phyloP scores from a whole-genome alignment of 2,888 invertebrate species.

The Bugulina stolonifera region DNA sequence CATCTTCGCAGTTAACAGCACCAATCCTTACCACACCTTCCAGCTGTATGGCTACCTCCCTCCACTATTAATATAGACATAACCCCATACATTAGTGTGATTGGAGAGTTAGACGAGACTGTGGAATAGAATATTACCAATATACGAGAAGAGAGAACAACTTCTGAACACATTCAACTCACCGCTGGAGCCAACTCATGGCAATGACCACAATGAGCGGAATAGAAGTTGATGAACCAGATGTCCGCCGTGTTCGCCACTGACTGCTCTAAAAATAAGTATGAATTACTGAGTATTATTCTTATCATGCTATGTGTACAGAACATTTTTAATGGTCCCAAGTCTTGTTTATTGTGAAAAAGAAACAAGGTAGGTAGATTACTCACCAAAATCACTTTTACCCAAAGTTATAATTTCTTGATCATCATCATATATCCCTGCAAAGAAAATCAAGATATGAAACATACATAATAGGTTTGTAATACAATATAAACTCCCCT shows the following conservation, averaged over 20 bases:
- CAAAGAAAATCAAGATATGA: constrained; percentile 27
- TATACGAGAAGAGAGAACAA: neutral
- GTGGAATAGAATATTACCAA: neutral
- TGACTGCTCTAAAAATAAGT: constrained; percentile 55
- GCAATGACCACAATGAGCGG: constrained; percentile 78
- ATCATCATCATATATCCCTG: constrained; percentile 74
- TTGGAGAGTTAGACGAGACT: neutral
- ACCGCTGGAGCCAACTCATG: constrained; percentile 70
- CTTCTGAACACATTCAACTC: no score
- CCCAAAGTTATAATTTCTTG: constrained; percentile 72
- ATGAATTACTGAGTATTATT: no score
- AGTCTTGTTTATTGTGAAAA: no score
- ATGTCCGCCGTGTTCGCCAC: constrained; percentile 62
- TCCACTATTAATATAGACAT: constrained; percentile 59
- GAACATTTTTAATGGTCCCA: no score
- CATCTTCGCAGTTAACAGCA: constrained; percentile 82
- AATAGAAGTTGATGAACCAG: constrained; percentile 84
- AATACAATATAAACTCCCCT: constrained; percentile 18
- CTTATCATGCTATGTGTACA: no score
- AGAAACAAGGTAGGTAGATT: no score
- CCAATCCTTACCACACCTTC: constrained; percentile 74
- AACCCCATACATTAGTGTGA: neutral
- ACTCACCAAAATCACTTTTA: constrained; percentile 68
- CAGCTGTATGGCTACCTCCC: constrained; percentile 68
- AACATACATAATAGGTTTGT: neutral